phyloP scores from a whole-genome alignment of 2,888 invertebrate species.

The Notocelia uddmanniana region DNA sequence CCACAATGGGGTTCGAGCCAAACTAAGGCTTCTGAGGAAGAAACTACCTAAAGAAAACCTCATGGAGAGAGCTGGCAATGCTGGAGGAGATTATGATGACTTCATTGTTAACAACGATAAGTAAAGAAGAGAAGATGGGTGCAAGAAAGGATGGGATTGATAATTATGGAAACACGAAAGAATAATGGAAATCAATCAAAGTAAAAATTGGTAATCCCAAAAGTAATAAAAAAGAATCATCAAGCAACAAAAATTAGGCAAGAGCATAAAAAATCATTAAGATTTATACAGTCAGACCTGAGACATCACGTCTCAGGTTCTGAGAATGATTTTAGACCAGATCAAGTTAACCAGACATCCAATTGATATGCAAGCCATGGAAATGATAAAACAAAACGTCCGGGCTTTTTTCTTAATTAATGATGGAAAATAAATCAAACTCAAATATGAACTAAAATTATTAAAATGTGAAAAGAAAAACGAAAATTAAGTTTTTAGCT shows the following conservation, averaged over 20 bases:
- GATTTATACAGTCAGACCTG: no score
- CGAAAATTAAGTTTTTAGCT: no score
- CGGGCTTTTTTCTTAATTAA: no score
- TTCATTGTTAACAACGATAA: conserved; percentile 80
- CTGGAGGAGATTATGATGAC: conserved; percentile 74
- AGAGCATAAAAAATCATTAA: no score
- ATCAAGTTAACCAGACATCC: no score
- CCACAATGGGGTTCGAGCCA: conserved; percentile 67
- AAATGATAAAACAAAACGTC: not conserved
- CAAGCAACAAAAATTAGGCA: not conserved
- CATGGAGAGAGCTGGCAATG: conserved; percentile 55
- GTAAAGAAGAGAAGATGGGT: conserved; percentile 21
- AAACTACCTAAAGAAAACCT: conserved; percentile 74
- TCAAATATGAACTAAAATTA: not conserved
- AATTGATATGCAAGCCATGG: not conserved
- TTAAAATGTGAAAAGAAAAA: not conserved
- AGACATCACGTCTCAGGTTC: not conserved
- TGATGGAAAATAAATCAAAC: not conserved
- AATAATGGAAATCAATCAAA: not conserved
- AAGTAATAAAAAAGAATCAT: not conserved
- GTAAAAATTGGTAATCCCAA: no score
- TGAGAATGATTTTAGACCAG: not conserved
- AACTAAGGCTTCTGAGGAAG: conserved; percentile 65
- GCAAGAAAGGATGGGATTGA: conserved; percentile 1
- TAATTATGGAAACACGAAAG: not conserved